Conservation (phyloP, 2,797 vertebrate genomes). For the Chelmon rostratus region DNA sequence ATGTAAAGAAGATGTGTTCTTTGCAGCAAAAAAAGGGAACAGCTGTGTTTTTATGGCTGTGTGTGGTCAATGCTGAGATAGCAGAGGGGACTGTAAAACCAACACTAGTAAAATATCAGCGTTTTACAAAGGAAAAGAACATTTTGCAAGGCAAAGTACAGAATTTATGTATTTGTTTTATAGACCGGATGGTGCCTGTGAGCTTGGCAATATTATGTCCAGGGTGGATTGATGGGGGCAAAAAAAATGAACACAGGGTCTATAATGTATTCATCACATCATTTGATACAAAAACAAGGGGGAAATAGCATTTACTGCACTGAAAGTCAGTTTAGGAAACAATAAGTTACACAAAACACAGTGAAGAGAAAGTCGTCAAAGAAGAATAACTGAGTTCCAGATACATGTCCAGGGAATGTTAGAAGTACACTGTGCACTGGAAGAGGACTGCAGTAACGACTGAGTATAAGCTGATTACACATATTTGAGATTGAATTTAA, state of each 20-base stretch:
- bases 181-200: background rate
- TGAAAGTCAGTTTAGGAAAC: background rate
- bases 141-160: background rate
- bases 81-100: background rate
- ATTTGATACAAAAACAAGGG: background rate
- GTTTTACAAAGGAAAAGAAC: background rate
- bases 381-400: background rate
- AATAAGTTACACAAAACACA: background rate
- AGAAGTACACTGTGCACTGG: background rate
- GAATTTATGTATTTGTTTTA: background rate
- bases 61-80: background rate
- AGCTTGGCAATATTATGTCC: background rate
- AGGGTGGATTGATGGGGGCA: background rate
- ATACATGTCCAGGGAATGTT: background rate
- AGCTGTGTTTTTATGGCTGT: background rate
- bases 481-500: conserved; percentile 13
- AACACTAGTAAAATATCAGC: background rate
- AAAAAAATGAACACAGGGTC: background rate
- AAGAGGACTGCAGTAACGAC: background rate
- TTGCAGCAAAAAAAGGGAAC: background rate
- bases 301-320: background rate
- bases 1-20: background rate
- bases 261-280: background rate
- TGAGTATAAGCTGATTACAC: conserved; percentile 20
- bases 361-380: background rate